phyloP scores from a whole-genome alignment of 2,113 vertebrate genomes.

The Aegotheles bennettii region DNA sequence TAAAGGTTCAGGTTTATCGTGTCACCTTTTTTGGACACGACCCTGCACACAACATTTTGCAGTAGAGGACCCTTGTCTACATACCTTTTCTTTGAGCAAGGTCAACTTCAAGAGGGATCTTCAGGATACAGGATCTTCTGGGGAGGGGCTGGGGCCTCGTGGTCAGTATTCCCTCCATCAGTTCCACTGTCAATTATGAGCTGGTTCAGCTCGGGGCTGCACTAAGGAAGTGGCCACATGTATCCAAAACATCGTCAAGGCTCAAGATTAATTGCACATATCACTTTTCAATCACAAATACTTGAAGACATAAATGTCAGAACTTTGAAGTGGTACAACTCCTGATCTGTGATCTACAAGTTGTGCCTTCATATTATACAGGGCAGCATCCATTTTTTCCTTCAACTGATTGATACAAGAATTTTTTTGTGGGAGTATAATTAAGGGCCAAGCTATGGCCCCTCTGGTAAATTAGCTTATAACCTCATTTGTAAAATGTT shows the following conservation, averaged over 20 bases:
- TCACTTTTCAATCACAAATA: background rate
- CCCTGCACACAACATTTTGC: fast-evolving
- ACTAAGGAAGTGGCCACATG: background rate
- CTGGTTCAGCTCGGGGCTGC: background rate
- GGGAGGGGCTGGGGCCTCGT: fast-evolving
- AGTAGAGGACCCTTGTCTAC: background rate
- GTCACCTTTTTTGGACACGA: background rate
- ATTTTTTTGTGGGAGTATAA: background rate
- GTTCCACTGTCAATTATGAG: background rate
- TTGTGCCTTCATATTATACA: background rate
- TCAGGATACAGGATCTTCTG: background rate
- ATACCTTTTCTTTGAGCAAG: background rate
- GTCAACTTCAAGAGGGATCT: background rate
- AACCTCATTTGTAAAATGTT: background rate
- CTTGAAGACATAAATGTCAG: background rate
- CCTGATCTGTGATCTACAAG: background rate
- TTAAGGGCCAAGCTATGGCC: background rate
- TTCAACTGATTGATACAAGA: background rate
- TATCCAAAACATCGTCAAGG: background rate
- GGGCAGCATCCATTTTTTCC: background rate
- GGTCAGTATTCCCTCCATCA: background rate
- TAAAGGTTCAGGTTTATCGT: background rate
- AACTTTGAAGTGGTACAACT: background rate
- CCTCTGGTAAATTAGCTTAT: background rate
- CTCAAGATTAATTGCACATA: background rate